phyloP scores from a whole-genome alignment of 2,797 vertebrate genomes.

The Octomys mimax region DNA sequence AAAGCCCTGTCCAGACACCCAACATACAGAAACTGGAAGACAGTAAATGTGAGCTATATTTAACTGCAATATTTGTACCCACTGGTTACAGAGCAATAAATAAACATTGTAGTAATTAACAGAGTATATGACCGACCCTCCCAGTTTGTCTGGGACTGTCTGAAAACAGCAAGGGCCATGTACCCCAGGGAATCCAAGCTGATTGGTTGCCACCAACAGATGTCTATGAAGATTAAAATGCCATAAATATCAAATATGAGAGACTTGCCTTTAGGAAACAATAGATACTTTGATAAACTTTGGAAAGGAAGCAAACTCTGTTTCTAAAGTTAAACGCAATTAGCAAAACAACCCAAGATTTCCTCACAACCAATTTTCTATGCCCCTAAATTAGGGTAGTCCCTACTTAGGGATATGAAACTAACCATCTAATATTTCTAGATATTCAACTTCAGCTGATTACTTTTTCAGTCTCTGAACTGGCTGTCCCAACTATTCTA shows the following conservation, averaged over 20 bases:
- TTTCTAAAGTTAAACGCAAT: conserved; percentile 49
- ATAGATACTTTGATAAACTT: background rate
- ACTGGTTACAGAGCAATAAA: conserved; percentile 21
- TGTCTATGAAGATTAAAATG: background rate
- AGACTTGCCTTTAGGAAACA: conserved; percentile 36
- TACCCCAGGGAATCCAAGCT: background rate
- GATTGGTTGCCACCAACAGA: background rate
- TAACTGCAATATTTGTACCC: background rate
- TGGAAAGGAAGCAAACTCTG: conserved; percentile 23
- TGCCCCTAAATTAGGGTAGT: conserved; percentile 58
- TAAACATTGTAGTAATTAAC: background rate
- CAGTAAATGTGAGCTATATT: background rate
- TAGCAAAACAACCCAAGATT: conserved; percentile 61
- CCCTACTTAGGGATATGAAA: conserved; percentile 40
- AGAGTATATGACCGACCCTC: background rate
- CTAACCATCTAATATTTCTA: conserved; percentile 46
- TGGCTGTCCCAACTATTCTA: conserved; percentile 55
- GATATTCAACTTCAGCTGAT: conserved; percentile 7
- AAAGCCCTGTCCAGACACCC: conserved; percentile 8
- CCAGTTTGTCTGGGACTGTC: background rate
- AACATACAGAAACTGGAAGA: background rate
- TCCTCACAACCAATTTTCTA: conserved; percentile 66
- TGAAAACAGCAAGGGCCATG: conserved; percentile 42
- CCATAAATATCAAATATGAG: conserved; percentile 50
- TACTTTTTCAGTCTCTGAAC: conserved; percentile 45